These are phyloP conservation scores for Agapornis roseicollis DNA, from an alignment of 2,113 vertebrate species.

Conservation along the genomic window DNA sequence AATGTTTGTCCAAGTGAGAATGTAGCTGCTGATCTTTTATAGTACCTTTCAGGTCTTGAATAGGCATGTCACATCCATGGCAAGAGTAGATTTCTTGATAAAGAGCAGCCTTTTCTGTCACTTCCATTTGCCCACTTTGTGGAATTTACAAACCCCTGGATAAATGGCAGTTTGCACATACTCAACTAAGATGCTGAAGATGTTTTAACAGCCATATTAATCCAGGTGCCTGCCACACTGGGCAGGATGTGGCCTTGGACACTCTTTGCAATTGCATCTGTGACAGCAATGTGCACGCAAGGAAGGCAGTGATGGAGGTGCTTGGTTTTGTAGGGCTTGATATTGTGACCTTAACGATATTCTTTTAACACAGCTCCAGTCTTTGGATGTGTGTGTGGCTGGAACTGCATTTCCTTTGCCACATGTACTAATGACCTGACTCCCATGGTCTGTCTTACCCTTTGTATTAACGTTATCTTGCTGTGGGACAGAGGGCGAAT, in stretches of 20 bases:
- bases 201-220: background rate
- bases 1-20: background rate
- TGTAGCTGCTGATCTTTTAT: background rate
- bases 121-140: background rate
- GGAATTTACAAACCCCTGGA: background rate
- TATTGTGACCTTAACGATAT: background rate
- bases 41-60: background rate
- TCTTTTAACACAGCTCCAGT: background rate
- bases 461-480: background rate
- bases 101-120: background rate
- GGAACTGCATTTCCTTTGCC: background rate
- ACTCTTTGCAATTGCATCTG: background rate
- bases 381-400: background rate
- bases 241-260: background rate
- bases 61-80: background rate
- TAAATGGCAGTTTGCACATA: background rate
- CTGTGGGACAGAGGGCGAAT: background rate
- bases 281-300: background rate
- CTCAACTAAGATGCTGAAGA: background rate
- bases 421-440: background rate
- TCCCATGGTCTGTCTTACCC: background rate
- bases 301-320: background rate
- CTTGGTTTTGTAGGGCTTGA: background rate
- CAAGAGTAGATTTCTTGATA: background rate
- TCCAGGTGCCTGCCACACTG: background rate